Conservation (phyloP, 2,888 invertebrate species). For the Luperina nickerlii region DNA sequence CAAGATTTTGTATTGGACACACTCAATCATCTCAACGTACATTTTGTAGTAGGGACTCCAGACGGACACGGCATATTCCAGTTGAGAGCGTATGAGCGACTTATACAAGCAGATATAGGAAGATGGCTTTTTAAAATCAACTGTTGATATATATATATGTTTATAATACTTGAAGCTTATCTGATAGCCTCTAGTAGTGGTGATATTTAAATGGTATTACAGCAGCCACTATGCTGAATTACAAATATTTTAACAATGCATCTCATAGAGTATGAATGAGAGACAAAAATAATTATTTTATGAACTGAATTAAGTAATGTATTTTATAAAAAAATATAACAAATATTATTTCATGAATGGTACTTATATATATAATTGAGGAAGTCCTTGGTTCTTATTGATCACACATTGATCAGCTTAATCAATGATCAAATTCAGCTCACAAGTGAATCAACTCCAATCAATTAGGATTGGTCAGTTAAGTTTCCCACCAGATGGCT, state of each 20-base stretch:
- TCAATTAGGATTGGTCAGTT: background rate
- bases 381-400: background rate
- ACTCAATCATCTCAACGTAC: too few species aligned
- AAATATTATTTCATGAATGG: background rate
- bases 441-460: background rate
- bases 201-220: background rate
- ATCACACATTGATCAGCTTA: background rate
- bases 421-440: background rate
- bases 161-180: background rate
- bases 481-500: background rate
- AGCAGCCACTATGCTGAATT: background rate
- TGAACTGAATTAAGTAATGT: background rate
- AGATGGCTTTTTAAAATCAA: too few species aligned
- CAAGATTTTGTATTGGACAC: too few species aligned
- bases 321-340: background rate
- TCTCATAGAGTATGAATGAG: background rate
- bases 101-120: too few species aligned
- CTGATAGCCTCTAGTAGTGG: background rate
- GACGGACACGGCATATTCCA: too few species aligned
- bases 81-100: too few species aligned
- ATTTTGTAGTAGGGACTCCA: too few species aligned
- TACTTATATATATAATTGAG: background rate
- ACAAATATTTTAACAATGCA: background rate
- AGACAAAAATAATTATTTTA: background rate
- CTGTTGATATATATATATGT: too few species aligned